phyloP scores from a whole-genome alignment of 2,888 invertebrate species.

The Hedya salicella region DNA sequence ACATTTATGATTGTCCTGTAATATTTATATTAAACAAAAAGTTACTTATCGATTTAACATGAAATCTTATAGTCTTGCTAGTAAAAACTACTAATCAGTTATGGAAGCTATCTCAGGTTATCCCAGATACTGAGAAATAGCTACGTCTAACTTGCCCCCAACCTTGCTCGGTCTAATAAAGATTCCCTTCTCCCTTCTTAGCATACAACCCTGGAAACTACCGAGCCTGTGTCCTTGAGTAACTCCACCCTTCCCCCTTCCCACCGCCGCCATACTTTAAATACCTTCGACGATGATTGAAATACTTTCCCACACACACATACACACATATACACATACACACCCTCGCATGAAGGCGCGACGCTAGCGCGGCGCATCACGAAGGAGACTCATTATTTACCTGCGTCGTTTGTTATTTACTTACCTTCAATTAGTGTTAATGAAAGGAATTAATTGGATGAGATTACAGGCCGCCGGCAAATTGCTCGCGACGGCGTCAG shows the following conservation, averaged over 20 bases:
- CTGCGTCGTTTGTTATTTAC: conserved; percentile 24
- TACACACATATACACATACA: not conserved
- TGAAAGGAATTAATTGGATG: conserved; percentile 21
- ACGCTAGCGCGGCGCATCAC: not conserved
- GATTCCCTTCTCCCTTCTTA: not conserved
- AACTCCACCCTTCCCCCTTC: not conserved
- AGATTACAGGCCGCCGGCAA: conserved; percentile 5
- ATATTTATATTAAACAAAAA: no score
- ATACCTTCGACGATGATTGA: conserved; percentile 13
- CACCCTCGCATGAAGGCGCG: not conserved
- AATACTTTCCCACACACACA: conserved; percentile 6
- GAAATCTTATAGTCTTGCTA: no score
- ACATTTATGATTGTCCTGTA: no score
- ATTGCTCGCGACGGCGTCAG: not conserved
- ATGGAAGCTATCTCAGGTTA: no score
- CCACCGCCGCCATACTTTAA: conserved; percentile 1
- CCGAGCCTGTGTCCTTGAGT: not conserved
- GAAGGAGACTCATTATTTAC: conserved; percentile 16
- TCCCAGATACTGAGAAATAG: no score
- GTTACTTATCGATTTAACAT: no score
- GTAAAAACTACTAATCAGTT: no score
- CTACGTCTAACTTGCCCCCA: no score
- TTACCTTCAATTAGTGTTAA: conserved; percentile 27
- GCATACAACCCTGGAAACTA: not conserved
- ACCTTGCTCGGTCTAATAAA: not conserved